Percentiles rank a stretch among this genome's conserved stretches.
Evolutionary conservation across 2,888 invertebrate species (phyloP).

Genomic region (Plebejus melissa): DNA sequence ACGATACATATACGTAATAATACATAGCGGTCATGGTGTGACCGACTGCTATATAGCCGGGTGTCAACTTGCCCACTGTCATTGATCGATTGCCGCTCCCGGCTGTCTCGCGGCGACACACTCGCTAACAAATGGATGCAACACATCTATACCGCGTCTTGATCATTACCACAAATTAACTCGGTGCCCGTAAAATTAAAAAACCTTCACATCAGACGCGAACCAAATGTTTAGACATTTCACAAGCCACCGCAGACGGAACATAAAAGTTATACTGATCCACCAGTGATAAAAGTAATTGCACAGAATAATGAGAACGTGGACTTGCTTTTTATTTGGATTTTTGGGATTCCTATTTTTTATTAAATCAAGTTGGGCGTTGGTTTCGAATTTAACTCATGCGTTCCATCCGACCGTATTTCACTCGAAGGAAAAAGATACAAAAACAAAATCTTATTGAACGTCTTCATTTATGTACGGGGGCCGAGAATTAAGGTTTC

Average conservation of each 20-base stretch:
- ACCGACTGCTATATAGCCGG: constrained; percentile 35
- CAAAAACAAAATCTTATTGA: constrained; percentile 3
- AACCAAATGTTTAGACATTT: constrained; percentile 36
- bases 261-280: constrained; percentile 19
- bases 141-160: constrained; percentile 4
- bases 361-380: too few relatives aligned
- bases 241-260: constrained; percentile 23
- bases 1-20: not conserved
- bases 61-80: constrained; percentile 54
- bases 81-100: constrained; percentile 55
- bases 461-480: not conserved
- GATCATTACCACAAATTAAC: constrained; percentile 39
- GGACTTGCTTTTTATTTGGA: constrained; percentile 20
- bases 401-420: not conserved
- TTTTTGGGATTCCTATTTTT: not conserved
- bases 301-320: constrained; percentile 11
- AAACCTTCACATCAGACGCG: constrained; percentile 44
- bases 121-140: constrained; percentile 39
- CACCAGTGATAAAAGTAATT: constrained; percentile 16
- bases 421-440: not conserved
- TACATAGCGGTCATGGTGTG: constrained; percentile 29
- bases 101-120: constrained; percentile 31
- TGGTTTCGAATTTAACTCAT: not conserved
- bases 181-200: constrained; percentile 57
- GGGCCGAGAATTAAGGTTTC: not conserved